A percentile compares a stretch with the other conserved stretches of the same genome.
phyloP scores from a whole-genome alignment of 2,888 invertebrate species.

The Thereva unica region DNA sequence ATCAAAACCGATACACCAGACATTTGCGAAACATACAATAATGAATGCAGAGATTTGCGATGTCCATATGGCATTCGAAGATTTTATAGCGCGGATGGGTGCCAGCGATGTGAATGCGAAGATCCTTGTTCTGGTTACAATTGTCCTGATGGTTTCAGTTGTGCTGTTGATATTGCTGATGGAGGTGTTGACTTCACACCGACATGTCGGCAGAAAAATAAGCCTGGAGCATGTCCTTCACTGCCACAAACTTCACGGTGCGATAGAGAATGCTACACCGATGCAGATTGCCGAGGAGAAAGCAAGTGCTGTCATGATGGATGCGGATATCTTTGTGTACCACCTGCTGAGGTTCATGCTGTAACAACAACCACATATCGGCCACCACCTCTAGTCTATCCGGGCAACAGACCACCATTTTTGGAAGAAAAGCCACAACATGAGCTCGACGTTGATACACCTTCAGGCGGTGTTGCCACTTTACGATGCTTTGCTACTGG shows the following conservation, averaged over 20 bases:
- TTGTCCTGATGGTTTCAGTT: constrained; percentile 70
- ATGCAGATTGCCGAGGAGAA: constrained; percentile 78
- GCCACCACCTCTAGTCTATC: constrained; percentile 53
- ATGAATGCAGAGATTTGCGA: constrained; percentile 66
- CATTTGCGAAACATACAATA: constrained; percentile 63
- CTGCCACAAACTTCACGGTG: constrained; percentile 63
- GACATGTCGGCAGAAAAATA: constrained; percentile 60
- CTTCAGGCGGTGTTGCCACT: constrained; percentile 75
- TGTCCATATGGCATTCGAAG: constrained; percentile 76
- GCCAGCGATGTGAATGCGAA: constrained; percentile 73
- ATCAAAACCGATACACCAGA: constrained; percentile 48
- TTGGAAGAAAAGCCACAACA: constrained; percentile 61
- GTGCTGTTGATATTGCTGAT: constrained; percentile 65
- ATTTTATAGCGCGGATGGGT: constrained; percentile 64
- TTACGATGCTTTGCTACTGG: constrained; percentile 77
- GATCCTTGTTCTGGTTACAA: constrained; percentile 70
- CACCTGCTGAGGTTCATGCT: constrained; percentile 57
- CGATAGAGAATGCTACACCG: constrained; percentile 73
- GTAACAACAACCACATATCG: constrained; percentile 57
- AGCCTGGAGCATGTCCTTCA: constrained; percentile 70
- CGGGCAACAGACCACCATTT: constrained; percentile 49
- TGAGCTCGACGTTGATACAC: constrained; percentile 66
- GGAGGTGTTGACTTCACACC: constrained; percentile 51
- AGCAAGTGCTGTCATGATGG: constrained; percentile 83
- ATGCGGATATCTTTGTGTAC: constrained; percentile 74